Conservation (phyloP, 2,888 invertebrate genomes). For the Sminthurinus aureus region DNA sequence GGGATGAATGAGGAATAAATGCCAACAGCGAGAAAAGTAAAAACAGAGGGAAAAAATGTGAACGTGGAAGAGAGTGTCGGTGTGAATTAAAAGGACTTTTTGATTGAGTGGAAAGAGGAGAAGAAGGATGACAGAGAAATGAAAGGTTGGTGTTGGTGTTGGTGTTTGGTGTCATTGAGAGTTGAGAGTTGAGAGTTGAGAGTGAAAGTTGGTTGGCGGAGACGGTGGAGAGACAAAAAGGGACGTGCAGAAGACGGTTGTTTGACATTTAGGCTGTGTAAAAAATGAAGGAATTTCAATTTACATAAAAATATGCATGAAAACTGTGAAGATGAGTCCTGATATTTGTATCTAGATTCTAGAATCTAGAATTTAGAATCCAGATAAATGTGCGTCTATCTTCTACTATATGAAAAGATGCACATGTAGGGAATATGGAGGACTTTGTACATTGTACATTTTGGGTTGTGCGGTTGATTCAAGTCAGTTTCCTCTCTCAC, state of each 20-base stretch:
- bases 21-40: not conserved
- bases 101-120: not conserved
- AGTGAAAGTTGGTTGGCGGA: constrained; percentile 20
- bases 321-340: too few species aligned
- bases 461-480: not conserved
- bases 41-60: not conserved
- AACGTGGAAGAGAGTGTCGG: not conserved
- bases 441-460: not conserved
- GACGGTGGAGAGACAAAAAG: constrained; percentile 31
- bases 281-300: constrained; percentile 40
- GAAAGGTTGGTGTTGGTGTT: not conserved
- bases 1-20: not conserved
- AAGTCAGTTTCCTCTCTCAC: not conserved
- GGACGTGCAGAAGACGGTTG: constrained; percentile 38
- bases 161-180: not conserved
- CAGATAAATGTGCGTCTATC: too few species aligned
- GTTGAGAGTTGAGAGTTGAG: not conserved
- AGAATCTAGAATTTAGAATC: too few species aligned
- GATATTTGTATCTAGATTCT: too few species aligned
- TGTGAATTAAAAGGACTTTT: not conserved
- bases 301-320: constrained; percentile 38
- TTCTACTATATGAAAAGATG: too few species aligned
- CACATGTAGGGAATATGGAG: not conserved
- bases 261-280: constrained; percentile 33
- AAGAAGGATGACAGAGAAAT: constrained; percentile 9